Base-by-base conservation (phyloP, 1,140 invertebrate species). In the Trachelipus rathkii region DNA sequence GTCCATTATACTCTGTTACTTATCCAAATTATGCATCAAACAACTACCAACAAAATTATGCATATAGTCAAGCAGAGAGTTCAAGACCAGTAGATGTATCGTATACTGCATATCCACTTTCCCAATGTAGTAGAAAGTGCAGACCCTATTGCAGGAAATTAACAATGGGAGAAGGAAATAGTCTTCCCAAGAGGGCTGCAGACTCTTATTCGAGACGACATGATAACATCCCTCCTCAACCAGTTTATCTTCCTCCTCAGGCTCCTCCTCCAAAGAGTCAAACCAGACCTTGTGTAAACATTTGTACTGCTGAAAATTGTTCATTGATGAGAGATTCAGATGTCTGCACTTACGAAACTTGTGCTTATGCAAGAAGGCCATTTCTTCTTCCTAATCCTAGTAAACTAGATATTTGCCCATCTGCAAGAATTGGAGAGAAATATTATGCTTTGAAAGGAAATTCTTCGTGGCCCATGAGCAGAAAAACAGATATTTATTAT, bases 1-100 rank as follows among this genome's bases (percentile, higher is more conserved):
- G 50, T 60, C 77, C 77, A 9, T 71, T 72, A 43, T 78, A 78
- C 45, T 75, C 77, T 74, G 75, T 78, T 60, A 75, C 77, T 66
- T 78, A 73, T 53, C 77, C 77, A 10, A 74, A 78, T 53, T 78
- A 78, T 53, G 45, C 73, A 2, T 43, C 44, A 33, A 75, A 78
- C 50, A 19, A 50, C 0, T 53, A 67, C 21, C n/a, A 60, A 2
- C 11, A 15, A 15, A 19, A 19, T 60, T 19, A 60, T 13, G 19
- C 50, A 13, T 60, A 60, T 19, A 60, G 8, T 60, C 50, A 60
- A 19, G 11, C 50, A 19, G 50, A 60, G 8, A 19, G 4, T 60
- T 13, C 3, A 60, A 60, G 11, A 60, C 50, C 50, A 2, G 1
- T 60, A 60, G 50, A 60, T 60, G 50, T 60, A 60, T 60, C 4